Evolutionary conservation across 2,797 vertebrate genomes (phyloP).

Genomic region (Petrocephalus schoutedeni): DNA sequence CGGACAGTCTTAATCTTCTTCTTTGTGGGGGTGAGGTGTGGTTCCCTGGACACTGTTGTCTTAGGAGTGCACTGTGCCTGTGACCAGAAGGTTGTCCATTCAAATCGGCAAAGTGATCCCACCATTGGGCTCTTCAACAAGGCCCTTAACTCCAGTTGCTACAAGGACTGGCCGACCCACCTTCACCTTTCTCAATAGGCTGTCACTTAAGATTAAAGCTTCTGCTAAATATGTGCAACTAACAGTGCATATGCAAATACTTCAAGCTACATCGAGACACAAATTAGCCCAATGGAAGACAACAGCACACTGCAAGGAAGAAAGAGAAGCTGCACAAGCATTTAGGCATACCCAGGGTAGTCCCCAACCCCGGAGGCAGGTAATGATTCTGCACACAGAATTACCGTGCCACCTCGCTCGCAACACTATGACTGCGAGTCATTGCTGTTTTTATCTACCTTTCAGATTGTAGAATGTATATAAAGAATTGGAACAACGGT

Average conservation of each 20-base stretch:
- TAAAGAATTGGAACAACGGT: background rate
- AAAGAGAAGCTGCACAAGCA: background rate
- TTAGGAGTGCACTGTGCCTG: background rate
- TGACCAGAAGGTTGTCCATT: background rate
- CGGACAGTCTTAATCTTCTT: background rate
- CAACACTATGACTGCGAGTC: background rate
- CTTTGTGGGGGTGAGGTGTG: background rate
- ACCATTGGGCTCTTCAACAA: background rate
- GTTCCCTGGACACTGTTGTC: background rate
- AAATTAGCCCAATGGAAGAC: background rate
- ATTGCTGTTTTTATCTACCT: background rate
- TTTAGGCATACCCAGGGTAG: background rate
- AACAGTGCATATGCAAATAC: background rate
- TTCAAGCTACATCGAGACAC: background rate
- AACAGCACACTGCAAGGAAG: background rate
- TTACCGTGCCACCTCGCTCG: background rate
- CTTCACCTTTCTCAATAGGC: background rate
- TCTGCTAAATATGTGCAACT: background rate
- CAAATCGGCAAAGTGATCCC: background rate
- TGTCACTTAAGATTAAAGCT: background rate
- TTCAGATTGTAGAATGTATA: background rate
- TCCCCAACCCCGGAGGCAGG: background rate
- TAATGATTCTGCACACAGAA: background rate
- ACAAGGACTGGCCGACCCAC: background rate
- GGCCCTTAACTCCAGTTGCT: background rate